Evolutionary conservation across 2,797 vertebrate species (phyloP), one percentile per base, ranked within the genome.

Genomic region (Rachycentron canadum): DNA sequence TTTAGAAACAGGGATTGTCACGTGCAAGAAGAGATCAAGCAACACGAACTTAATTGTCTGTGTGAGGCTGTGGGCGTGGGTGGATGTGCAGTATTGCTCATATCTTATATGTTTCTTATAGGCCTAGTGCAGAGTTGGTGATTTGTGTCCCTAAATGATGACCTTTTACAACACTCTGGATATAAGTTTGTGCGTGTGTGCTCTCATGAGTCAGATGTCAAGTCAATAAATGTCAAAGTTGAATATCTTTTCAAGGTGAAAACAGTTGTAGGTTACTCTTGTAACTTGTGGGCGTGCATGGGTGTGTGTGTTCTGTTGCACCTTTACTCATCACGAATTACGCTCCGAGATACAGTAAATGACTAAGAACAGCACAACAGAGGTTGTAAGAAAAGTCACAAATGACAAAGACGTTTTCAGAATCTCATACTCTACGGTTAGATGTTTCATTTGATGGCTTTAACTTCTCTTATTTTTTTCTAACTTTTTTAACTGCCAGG

Each of bases 221-320:
- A 69, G 69, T 68, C 76, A 58, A 84, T 58, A 93, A 92, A 92
- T 92, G 91, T 91, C 91, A 93, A 17, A 56, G 56, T 64, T 68
- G 40, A 81, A 78, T 73, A 83, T 81, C 67, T 72, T 65, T 82
- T 93, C 86, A 88, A 90, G 86, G 68, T 92, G 77, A 89, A 88
- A 93, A 84, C 88, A 69, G 81, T 89, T 89, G 86, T 90, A 85
- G 87, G 88, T 80, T 86, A 88, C 36, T 57, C 58, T 59, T 78
- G 23, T n/a, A n/a, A n/a, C n/a, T n/a, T 19, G 84, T 77, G 60
- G 32, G 80, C 1, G 82, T 79, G 32, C 38, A 69, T 79, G 79
- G 30, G 78, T 21, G 69, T 72, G 73, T 82, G 76, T 75, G 59
- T 71, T 73, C 72, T 87, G 83, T 84, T 87, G 81, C 82, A 73